A percentile compares a stretch with the other conserved stretches of the same genome.
Evolutionary conservation across 2,113 vertebrate species (phyloP).

Genomic region (Lepidothrix coronata): DNA sequence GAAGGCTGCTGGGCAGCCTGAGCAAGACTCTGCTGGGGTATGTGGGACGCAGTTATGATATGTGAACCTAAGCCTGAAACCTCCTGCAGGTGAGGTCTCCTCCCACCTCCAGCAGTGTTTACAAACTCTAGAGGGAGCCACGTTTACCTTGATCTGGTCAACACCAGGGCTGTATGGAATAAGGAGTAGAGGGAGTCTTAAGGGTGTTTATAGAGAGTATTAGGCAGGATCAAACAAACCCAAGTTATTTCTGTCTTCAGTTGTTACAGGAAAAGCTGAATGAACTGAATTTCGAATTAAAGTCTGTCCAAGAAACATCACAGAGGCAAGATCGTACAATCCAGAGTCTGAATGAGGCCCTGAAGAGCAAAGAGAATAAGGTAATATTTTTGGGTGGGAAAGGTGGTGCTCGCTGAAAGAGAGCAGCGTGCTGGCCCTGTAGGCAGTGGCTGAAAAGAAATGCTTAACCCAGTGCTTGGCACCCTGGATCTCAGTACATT

Average conservation of each 20-base stretch:
- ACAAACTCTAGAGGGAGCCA: not conserved
- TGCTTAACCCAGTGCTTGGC: not conserved
- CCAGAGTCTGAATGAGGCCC: constrained; percentile 80
- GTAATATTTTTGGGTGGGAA: constrained; percentile 61
- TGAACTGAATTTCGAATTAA: constrained; percentile 83
- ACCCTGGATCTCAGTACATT: not conserved
- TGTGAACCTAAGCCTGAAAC: not conserved
- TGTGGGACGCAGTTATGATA: not conserved
- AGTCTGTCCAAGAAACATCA: constrained; percentile 75
- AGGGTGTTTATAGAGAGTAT: not conserved
- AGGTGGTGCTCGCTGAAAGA: not conserved
- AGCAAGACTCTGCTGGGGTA: not conserved
- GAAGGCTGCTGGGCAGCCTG: not conserved
- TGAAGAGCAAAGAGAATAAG: constrained; percentile 86
- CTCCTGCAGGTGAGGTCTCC: not conserved
- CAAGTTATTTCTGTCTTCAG: constrained; percentile 66
- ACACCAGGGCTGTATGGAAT: not conserved
- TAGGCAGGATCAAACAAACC: not conserved
- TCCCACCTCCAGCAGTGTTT: not conserved
- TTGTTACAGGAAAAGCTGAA: constrained; percentile 84
- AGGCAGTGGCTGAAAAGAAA: not conserved
- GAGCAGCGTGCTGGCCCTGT: not conserved
- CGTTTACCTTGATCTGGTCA: not conserved
- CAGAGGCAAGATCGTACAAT: constrained; percentile 81
- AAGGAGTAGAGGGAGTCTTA: not conserved